phyloP scores from a whole-genome alignment of 2,888 invertebrate species.

The Paralinhomoeus sp. region DNA sequence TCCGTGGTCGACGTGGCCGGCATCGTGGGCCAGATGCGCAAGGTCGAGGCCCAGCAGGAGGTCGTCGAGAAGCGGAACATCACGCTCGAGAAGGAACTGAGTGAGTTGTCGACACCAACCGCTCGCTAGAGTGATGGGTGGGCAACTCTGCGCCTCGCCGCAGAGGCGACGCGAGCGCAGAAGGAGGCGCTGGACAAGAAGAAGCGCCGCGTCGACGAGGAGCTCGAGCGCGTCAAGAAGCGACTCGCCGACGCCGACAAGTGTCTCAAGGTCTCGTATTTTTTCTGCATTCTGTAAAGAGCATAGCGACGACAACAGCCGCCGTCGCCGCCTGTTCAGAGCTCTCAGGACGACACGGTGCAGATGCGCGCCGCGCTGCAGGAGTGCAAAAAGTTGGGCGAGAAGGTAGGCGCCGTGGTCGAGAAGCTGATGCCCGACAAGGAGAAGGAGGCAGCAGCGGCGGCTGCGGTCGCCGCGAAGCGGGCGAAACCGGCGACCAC shows the following conservation, averaged over 20 bases:
- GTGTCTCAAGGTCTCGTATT: constrained; percentile 10
- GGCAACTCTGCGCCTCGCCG: too few relatives aligned
- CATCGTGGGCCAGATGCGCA: constrained; percentile 13
- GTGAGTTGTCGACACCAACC: too few relatives aligned
- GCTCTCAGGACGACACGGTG: constrained; percentile 13
- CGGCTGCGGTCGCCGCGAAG: too few relatives aligned
- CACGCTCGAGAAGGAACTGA: constrained; percentile 9
- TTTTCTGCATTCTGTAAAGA: neutral
- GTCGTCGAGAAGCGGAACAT: constrained; percentile 8
- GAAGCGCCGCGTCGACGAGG: constrained; percentile 17
- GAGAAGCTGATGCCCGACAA: constrained; percentile 13
- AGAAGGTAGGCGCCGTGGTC: constrained; percentile 12
- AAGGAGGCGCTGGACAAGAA: constrained; percentile 13
- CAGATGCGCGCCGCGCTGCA: constrained; percentile 12
- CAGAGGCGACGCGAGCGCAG: neutral
- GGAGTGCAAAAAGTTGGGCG: constrained; percentile 14
- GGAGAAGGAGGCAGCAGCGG: constrained; percentile 7
- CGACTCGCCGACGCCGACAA: constrained; percentile 17
- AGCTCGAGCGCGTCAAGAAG: constrained; percentile 18
- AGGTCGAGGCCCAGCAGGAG: constrained; percentile 16
- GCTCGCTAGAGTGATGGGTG: too few relatives aligned
- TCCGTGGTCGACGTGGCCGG: constrained; percentile 16
- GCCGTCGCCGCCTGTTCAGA: constrained; percentile 7
- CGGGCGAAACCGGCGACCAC: too few relatives aligned
- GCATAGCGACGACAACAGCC: neutral